Evolutionary conservation across 30 jellyfish, hydroid and myxozoan species (phyloP), one percentile per base, ranked within the genome.

Genomic region (Cassiopea andromeda): DNA sequence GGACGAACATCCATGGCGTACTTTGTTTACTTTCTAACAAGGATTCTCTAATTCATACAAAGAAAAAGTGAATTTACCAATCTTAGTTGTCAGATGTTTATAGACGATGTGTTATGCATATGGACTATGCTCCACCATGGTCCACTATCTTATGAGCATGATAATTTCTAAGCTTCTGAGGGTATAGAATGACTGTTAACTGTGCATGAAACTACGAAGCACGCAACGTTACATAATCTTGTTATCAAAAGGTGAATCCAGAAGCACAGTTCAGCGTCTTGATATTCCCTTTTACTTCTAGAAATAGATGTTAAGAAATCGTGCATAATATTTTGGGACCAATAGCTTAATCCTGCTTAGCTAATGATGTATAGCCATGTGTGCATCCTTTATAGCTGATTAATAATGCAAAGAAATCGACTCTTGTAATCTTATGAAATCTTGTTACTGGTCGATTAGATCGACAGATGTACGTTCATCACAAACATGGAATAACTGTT

Each of bases 251-350:
- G 46, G 54, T 46, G 54, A 9, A 16, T 78, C 44, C 74, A 78
- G 44, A 78, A 46, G 19, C n/a, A 3, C 16, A 9, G 9, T 78
- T 60, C 46, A 45, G 27, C 48, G 17, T 46, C 19, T 75, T 75
- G 83, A 50, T 50, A 78, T 44, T 54, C 73, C 19, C 90, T 82
- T 82, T 70, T 44, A 58, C 19, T 6, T 80, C 7, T 58, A 75
- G 88, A 80, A 80, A 19, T 60, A 43, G 43, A 58, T 12, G 45
- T 80, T 80, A 19, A 58, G 88, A 50, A 70, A n/a, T 82, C 73
- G 90, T 60, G 90, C n/a, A 9, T 49, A 49, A 46, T 82, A 82
- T 82, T 82, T 82, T 82, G 90, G 68, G 82, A 82, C 83, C 82
- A 60, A 43, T 45, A 44, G 69, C 82, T 64, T 60, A 82, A 60